These are phyloP conservation scores for Nestor notabilis DNA, from an alignment of 2,113 vertebrate genomes.

Conservation along the genomic window DNA sequence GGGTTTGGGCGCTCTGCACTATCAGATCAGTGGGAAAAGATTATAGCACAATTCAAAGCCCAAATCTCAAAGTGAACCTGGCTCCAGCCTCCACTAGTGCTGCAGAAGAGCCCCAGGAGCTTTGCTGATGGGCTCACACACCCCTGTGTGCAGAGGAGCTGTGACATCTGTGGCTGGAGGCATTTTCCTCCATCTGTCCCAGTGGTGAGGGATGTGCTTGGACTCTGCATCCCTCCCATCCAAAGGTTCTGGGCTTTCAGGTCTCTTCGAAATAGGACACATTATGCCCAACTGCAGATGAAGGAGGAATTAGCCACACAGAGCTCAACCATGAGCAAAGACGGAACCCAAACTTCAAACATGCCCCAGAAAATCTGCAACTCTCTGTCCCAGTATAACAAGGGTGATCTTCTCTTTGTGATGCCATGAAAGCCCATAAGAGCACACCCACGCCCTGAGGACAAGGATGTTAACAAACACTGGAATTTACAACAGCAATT, in stretches of 20 bases:
- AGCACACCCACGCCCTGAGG: constrained; percentile 7
- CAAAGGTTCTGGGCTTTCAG: not conserved
- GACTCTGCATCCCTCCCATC: not conserved
- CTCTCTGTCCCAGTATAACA: not conserved
- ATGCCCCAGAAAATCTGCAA: not conserved
- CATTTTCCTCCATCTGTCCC: not conserved
- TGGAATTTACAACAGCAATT: constrained; percentile 40
- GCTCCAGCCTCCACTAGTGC: not conserved
- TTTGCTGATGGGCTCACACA: not conserved
- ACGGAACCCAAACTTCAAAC: not conserved
- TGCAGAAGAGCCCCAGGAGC: not conserved
- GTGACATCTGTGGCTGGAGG: not conserved
- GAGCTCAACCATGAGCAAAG: not conserved
- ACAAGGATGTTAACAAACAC: constrained; percentile 20
- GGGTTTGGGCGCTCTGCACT: not conserved
- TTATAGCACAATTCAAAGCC: not conserved
- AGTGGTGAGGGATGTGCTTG: not conserved
- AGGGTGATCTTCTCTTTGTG: not conserved
- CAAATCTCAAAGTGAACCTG: not conserved
- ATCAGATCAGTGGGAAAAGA: not conserved
- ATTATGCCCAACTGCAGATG: not conserved
- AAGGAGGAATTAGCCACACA: not conserved
- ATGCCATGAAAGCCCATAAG: not conserved
- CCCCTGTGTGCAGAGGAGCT: not conserved
- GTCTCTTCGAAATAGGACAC: not conserved